Percentiles rank a stretch among this genome's conserved stretches.
These are phyloP conservation scores for Troides oblongomaculatus DNA, from an alignment of 2,888 invertebrate species.

Conservation along the genomic window DNA sequence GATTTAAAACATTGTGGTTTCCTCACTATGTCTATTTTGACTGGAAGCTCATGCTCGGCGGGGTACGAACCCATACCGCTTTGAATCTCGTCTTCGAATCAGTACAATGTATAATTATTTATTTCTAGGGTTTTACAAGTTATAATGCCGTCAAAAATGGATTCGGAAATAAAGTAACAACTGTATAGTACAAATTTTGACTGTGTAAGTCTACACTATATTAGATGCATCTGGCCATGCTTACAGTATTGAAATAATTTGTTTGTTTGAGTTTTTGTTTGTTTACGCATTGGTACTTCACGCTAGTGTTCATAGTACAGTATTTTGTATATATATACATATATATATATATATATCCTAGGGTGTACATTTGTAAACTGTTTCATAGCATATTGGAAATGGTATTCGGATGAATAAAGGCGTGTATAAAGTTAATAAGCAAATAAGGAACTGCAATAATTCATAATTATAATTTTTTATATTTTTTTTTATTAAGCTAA, in stretches of 20 bases:
- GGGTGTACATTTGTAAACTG: neutral
- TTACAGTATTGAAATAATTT: conserved; percentile 37
- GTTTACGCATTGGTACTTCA: neutral
- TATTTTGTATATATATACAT: neutral
- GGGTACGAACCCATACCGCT: neutral
- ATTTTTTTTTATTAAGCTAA: too few relatives aligned
- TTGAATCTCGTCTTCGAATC: neutral
- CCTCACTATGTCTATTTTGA: too few relatives aligned
- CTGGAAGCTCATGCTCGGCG: too few relatives aligned
- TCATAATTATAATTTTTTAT: too few relatives aligned
- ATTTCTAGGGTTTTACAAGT: conserved; percentile 79
- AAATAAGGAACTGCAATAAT: too few relatives aligned
- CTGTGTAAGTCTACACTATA: conserved; percentile 63
- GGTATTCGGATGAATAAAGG: neutral
- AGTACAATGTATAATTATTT: conserved; percentile 44
- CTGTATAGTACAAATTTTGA: conserved; percentile 69
- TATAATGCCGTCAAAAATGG: conserved; percentile 78
- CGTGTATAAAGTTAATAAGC: neutral
- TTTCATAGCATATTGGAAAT: neutral
- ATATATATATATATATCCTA: neutral
- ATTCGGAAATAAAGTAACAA: conserved; percentile 73
- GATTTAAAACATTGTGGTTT: too few relatives aligned
- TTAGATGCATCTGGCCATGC: conserved; percentile 42
- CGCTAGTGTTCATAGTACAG: neutral
- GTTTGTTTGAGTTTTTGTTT: conserved; percentile 35